Conservation (phyloP, 2,888 invertebrate genomes). For the Adela reaumurella region DNA sequence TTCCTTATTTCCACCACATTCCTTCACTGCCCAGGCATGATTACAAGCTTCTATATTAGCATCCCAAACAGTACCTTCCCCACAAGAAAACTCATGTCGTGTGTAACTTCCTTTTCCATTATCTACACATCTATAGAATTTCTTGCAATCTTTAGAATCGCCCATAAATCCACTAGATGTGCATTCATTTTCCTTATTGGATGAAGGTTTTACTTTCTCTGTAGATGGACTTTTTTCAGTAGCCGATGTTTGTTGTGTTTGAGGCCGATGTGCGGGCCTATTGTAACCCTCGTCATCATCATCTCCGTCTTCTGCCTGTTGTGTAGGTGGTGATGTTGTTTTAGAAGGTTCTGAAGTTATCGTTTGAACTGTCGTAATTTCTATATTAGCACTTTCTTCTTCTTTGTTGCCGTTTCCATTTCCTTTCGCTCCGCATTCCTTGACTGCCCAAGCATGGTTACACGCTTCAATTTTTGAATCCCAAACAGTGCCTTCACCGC, state of each 20-base stretch:
- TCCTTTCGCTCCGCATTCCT: constrained; percentile 22
- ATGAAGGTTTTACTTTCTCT: neutral
- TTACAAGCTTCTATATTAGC: constrained; percentile 54
- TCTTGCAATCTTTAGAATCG: constrained; percentile 56
- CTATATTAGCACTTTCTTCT: constrained; percentile 4
- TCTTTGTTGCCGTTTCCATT: constrained; percentile 2
- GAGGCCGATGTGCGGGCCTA: constrained; percentile 7
- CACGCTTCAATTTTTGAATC: constrained; percentile 65
- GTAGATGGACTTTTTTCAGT: neutral
- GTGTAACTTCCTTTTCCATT: constrained; percentile 35
- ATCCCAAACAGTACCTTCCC: constrained; percentile 62
- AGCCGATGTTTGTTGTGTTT: constrained; percentile 1
- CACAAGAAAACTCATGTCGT: constrained; percentile 54
- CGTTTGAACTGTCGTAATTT: neutral
- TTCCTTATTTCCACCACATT: constrained; percentile 19
- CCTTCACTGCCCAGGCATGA: constrained; percentile 48
- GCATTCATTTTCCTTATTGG: constrained; percentile 20
- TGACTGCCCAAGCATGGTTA: constrained; percentile 60
- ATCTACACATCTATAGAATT: constrained; percentile 65
- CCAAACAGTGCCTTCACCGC: constrained; percentile 77
- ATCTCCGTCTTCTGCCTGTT: constrained; percentile 3
- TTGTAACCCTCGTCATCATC: constrained; percentile 13
- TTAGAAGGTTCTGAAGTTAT: constrained; percentile 8
- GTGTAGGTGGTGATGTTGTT: constrained; percentile 3
- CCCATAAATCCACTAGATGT: constrained; percentile 59